Base-by-base conservation (phyloP, 2,888 invertebrate genomes). In the Cephus pulcher region DNA sequence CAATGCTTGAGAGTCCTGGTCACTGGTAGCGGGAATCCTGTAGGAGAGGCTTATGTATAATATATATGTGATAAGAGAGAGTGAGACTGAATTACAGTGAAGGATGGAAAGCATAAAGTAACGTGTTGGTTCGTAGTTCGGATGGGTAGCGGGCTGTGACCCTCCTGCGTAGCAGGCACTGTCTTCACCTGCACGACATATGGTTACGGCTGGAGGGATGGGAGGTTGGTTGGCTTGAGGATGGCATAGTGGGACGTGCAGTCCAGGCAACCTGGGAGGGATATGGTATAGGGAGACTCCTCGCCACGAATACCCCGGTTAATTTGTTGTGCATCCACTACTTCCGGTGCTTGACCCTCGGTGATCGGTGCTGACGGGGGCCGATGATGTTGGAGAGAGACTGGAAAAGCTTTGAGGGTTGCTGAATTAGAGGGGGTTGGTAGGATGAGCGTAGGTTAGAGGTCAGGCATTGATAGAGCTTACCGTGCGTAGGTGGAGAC, bases 151-250 rank as follows among this genome's bases (percentile, higher is more conserved):
- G 40, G 40, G 40, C 40, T 56, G 74, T 33, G 35, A 77, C 40
- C 37, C 68, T 32, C 76, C 30, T 73, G 40, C 37, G 80, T 78
- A 73, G 78, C 77, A 82, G 76, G 81, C 78, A 73, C 83, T 85
- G 84, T 87, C 86, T 89, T 89, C 89, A 90, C 89, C 89, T 89
- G 89, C 89, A 86, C 88, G 82, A 86, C 89, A 90, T 89, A 89
- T 89, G 90, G 89, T 78, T 83, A 84, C 82, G 84, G 82, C 80
- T 83, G 79, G 83, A 82, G 84, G 85, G 86, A 86, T 85, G 86
- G 83, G 83, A 84, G 82, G 84, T 83, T 82, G 84, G 84, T 84
- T 84, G 84, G 40, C 23, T 56, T 81, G 81, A 80, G 78, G 76
- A 76, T 76, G 73, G 77, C 80, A 82, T 82, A 80, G 83, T 82